A percentile compares a stretch with the other conserved stretches of the same genome.
These are phyloP conservation scores for Macaria liturata DNA, from an alignment of 2,888 invertebrate genomes.

Conservation along the genomic window DNA sequence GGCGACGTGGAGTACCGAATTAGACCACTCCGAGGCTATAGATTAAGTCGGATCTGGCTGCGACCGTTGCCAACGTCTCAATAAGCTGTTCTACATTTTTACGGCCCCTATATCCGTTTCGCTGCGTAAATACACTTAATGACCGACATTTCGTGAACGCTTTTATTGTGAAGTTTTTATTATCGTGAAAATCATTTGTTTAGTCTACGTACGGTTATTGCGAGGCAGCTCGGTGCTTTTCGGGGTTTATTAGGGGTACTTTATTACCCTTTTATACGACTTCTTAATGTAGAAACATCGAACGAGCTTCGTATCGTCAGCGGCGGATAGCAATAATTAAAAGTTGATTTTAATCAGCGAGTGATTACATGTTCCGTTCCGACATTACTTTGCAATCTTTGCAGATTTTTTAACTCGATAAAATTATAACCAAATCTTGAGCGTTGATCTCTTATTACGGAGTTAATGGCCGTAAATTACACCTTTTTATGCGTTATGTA, in stretches of 20 bases:
- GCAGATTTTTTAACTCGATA: slow-evolving; percentile 48
- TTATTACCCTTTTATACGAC: slow-evolving; percentile 71
- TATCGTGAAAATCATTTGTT: slow-evolving; percentile 81
- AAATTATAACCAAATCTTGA: slow-evolving; percentile 53
- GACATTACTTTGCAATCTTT: slow-evolving; percentile 49
- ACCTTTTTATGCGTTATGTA: slow-evolving; percentile 43
- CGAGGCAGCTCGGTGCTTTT: slow-evolving; percentile 70
- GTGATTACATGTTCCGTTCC: slow-evolving; percentile 64
- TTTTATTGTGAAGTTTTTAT: slow-evolving; percentile 83
- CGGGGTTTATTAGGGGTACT: slow-evolving; percentile 78
- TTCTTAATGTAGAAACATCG: slow-evolving; percentile 63
- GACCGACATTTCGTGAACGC: slow-evolving; percentile 79
- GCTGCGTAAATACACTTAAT: slow-evolving; percentile 81
- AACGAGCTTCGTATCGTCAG: slow-evolving; percentile 51
- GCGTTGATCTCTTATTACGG: slow-evolving; percentile 57
- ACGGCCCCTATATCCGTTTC: slow-evolving; percentile 79
- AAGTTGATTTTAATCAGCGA: slow-evolving; percentile 71
- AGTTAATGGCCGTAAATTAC: slow-evolving; percentile 49
- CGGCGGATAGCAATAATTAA: slow-evolving; percentile 70
- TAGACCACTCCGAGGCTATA: slow-evolving; percentile 62
- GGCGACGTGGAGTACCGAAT: slow-evolving; percentile 51
- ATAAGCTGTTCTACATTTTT: slow-evolving; percentile 78
- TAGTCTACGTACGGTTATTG: slow-evolving; percentile 80
- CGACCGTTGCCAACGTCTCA: slow-evolving; percentile 77
- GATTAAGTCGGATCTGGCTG: slow-evolving; percentile 63